These are phyloP conservation scores for Sitobion miscanthi DNA, from an alignment of 1,140 invertebrate genomes.

Conservation along the genomic window DNA sequence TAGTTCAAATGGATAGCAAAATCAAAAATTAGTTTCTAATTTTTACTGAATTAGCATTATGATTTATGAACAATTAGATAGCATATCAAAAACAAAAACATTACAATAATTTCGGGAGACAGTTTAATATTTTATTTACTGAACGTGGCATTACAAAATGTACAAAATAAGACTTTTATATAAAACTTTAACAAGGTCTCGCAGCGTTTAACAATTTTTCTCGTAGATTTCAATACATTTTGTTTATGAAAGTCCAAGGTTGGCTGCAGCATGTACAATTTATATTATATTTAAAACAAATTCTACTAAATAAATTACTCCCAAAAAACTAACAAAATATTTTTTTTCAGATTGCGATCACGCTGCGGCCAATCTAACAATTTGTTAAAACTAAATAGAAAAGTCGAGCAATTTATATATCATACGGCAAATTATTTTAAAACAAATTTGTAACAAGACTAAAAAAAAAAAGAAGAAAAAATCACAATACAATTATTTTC, in stretches of 20 bases:
- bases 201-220: constrained; percentile 53
- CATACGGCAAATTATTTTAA: constrained; percentile 34
- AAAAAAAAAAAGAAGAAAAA: constrained; percentile 44
- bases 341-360: constrained; percentile 15
- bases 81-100: background rate
- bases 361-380: constrained; percentile 49
- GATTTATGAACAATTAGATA: background rate
- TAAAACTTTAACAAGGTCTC: constrained; percentile 56
- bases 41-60: background rate
- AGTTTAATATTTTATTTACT: constrained; percentile 54
- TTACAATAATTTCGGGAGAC: constrained; percentile 40
- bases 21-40: background rate
- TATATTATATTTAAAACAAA: constrained; percentile 40
- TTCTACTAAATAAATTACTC: constrained; percentile 30
- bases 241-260: constrained; percentile 43
- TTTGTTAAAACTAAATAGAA: constrained; percentile 55
- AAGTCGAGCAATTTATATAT: constrained; percentile 41
- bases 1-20: background rate
- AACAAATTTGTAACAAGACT: constrained; percentile 51
- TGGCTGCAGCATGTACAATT: constrained; percentile 1
- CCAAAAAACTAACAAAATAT: constrained; percentile 46
- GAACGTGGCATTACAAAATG: constrained; percentile 56
- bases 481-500: constrained; percentile 50
- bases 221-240: constrained; percentile 49
- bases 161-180: constrained; percentile 56